Percentiles rank a stretch among this genome's conserved stretches.
Conservation (phyloP, 2,113 vertebrate genomes). For the Orientallactaga bullata region DNA sequence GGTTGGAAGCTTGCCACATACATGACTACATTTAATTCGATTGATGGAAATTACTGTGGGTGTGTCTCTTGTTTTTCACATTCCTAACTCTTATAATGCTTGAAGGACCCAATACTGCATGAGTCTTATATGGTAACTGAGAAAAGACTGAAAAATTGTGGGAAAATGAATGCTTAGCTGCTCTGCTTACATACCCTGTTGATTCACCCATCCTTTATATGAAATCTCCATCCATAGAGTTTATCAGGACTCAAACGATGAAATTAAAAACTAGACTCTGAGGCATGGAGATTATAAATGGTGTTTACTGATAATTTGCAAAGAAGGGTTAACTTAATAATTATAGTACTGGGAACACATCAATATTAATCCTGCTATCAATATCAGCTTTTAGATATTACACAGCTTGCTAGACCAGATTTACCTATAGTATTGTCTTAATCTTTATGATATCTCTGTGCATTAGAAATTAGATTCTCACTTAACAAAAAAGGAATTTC, state of each 20-base stretch:
- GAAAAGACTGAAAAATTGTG: not conserved
- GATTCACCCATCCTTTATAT: not conserved
- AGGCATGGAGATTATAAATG: not conserved
- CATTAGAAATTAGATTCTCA: not conserved
- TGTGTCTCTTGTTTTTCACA: not conserved
- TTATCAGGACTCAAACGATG: not conserved
- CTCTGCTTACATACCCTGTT: not conserved
- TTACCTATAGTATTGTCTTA: not conserved
- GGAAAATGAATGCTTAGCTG: not conserved
- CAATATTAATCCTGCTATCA: not conserved
- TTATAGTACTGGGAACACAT: not conserved
- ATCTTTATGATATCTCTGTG: not conserved
- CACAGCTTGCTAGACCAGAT: not conserved
- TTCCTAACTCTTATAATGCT: not conserved
- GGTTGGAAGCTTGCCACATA: not conserved
- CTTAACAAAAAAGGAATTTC: not conserved
- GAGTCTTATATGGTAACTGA: not conserved
- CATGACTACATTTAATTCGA: not conserved
- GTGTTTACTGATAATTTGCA: not conserved
- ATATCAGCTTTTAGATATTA: not conserved
- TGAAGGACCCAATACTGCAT: not conserved
- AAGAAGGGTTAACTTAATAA: not conserved
- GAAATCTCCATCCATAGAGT: not conserved
- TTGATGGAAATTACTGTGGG: not conserved
- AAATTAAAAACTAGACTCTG: not conserved